Percentiles rank a stretch among this genome's conserved stretches.
phyloP scores from a whole-genome alignment of 2,797 vertebrate species.

The Bradypodion ventrale region DNA sequence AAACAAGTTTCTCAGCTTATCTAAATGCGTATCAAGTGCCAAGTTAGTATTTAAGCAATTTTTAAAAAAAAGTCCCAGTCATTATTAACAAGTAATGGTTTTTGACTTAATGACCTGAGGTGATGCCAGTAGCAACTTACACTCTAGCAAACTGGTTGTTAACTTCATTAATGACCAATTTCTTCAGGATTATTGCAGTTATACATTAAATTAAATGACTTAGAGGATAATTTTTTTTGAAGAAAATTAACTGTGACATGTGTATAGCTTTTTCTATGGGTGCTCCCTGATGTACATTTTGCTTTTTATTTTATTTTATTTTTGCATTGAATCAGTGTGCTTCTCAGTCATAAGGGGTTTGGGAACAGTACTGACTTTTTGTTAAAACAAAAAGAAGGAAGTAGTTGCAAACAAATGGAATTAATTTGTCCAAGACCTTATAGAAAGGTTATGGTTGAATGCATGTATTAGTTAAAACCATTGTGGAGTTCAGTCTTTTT shows the following conservation, averaged over 20 bases:
- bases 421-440: not conserved
- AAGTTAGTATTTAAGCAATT: slow-evolving; percentile 52
- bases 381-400: not conserved
- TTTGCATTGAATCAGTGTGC: slow-evolving; percentile 8
- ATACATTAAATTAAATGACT: slow-evolving; percentile 47
- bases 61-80: not conserved
- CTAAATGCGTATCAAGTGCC: slow-evolving; percentile 47
- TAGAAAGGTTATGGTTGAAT: not conserved
- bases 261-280: slow-evolving; percentile 24
- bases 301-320: slow-evolving; percentile 5
- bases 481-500: not conserved
- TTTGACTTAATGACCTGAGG: slow-evolving; percentile 52
- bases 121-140: slow-evolving; percentile 51
- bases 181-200: slow-evolving; percentile 46
- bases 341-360: not conserved
- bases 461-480: not conserved
- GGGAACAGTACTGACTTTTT: not conserved
- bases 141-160: slow-evolving; percentile 49
- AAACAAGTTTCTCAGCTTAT: slow-evolving; percentile 48
- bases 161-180: slow-evolving; percentile 57
- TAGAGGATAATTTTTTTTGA: slow-evolving; percentile 43
- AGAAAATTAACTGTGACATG: slow-evolving; percentile 19
- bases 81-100: slow-evolving; percentile 47
- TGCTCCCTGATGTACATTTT: slow-evolving; percentile 4
- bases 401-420: not conserved